Percentiles rank a stretch among this genome's conserved stretches.
phyloP scores from a whole-genome alignment of 2,888 invertebrate species.

The Alloscopus bannaensis region DNA sequence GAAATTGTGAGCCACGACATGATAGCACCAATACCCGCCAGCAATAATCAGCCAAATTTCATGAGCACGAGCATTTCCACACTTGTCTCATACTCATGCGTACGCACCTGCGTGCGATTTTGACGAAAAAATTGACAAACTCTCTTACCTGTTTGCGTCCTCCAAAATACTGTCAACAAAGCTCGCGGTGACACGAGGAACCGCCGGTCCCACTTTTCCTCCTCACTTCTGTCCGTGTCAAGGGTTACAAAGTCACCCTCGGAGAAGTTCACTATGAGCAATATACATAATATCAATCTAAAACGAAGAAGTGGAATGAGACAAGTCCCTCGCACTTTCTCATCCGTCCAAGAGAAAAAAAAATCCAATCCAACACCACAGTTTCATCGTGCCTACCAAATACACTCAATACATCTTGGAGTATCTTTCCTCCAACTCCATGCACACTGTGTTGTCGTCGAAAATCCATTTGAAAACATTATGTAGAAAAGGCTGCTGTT shows the following conservation, averaged over 20 bases:
- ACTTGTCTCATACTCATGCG: constrained; percentile 55
- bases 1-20: too few relatives aligned
- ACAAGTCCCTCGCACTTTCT: constrained; percentile 16
- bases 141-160: constrained; percentile 67
- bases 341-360: constrained; percentile 23
- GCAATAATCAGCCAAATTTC: constrained; percentile 31
- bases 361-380: too few relatives aligned
- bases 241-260: constrained; percentile 23
- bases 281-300: constrained; percentile 29
- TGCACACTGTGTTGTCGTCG: not conserved
- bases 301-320: constrained; percentile 36
- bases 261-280: constrained; percentile 14
- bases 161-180: constrained; percentile 59
- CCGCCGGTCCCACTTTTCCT: constrained; percentile 31
- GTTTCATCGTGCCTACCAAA: too few relatives aligned
- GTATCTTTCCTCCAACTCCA: not conserved
- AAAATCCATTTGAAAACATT: too few relatives aligned
- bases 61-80: constrained; percentile 52
- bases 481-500: too few relatives aligned
- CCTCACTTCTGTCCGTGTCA: too few relatives aligned
- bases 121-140: constrained; percentile 67
- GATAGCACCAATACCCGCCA: too few relatives aligned
- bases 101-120: constrained; percentile 90
- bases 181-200: constrained; percentile 33
- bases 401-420: too few relatives aligned